Evolutionary conservation across 2,797 vertebrate species (phyloP).

Genomic region (Zenarchopterus dispar): DNA sequence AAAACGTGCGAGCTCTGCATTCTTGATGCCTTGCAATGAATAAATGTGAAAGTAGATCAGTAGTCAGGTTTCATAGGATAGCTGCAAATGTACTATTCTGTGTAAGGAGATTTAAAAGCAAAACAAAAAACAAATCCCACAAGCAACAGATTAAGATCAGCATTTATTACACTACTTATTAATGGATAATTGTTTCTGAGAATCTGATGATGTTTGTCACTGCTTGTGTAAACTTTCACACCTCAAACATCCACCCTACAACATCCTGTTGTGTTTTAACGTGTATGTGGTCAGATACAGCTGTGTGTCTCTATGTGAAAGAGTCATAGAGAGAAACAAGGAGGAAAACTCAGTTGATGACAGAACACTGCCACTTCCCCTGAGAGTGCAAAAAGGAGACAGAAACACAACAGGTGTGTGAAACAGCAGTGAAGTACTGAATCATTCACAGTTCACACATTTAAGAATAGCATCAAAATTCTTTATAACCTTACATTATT

Average conservation of each 20-base stretch:
- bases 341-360: conserved; percentile 66
- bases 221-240: conserved; percentile 64
- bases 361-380: conserved; percentile 57
- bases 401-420: conserved; percentile 50
- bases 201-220: conserved; percentile 61
- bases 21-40: conserved; percentile 5
- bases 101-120: background rate
- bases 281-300: conserved; percentile 72
- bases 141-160: background rate
- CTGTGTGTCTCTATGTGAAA: conserved; percentile 40
- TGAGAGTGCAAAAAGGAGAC: conserved; percentile 52
- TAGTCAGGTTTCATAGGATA: conserved; percentile 2
- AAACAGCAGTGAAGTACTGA: conserved; percentile 48
- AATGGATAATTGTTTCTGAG: conserved; percentile 55
- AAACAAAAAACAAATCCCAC: background rate
- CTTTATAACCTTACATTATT: conserved; percentile 9
- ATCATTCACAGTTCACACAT: conserved; percentile 42
- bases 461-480: conserved; percentile 15
- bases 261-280: conserved; percentile 78
- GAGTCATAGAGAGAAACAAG: conserved; percentile 56
- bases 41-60: background rate
- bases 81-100: background rate
- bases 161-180: conserved; percentile 16
- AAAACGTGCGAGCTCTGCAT: conserved; percentile 26
- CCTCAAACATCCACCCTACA: conserved; percentile 68